Base-by-base conservation (phyloP, 2,888 invertebrate species). In the Plagiodera versicolora region DNA sequence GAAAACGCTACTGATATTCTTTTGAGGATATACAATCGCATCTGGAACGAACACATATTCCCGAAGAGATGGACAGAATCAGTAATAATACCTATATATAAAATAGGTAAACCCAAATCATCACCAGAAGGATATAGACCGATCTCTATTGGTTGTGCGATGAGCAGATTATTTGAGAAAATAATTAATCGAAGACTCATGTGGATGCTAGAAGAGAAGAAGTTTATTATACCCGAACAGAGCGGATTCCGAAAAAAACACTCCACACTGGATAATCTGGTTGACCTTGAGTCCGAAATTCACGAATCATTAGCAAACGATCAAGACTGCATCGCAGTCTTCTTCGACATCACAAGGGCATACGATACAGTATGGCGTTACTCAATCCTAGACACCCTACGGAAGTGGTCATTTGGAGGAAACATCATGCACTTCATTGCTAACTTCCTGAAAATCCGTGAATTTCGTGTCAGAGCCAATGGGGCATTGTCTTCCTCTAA, bases 181-280 rank as follows among this genome's bases (percentile, higher is more conserved):
- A 53, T 58, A 39, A 35, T 48, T 16, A 53, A 53, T 30, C 9
- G 20, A 16, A 28, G 53, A 5, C 47, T 58, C 0, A 35, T 32
- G 16, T 58, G 44, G 11, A 50, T 11, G 18, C 30, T 52, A 4
- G 58, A 58, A 58, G 11, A 20, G n/a, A 47, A 56, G 3, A 24
- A 55, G 11, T 14, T 51, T 0, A 18, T 52, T 17, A 30, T 28
- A 10, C 19, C 19, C 14, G 16, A 52, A 24, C 53, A 58, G 20
- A 58, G 53, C 39, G 35, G 53, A 24, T 58, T 58, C 46, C 45
- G 58, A 20, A 58, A 58, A 44, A 52, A 47, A 19, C 19, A 52
- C 17, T 46, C 46, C 17, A 53, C 53, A 8, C 44, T 49, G 9
- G 53, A 48, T 35, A 53, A 58, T 24, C 44, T 50, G 16, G 44